A percentile compares a stretch with the other conserved stretches of the same genome.
Conservation (phyloP, 1,140 invertebrate species). For the Brachionus rotundiformis region DNA sequence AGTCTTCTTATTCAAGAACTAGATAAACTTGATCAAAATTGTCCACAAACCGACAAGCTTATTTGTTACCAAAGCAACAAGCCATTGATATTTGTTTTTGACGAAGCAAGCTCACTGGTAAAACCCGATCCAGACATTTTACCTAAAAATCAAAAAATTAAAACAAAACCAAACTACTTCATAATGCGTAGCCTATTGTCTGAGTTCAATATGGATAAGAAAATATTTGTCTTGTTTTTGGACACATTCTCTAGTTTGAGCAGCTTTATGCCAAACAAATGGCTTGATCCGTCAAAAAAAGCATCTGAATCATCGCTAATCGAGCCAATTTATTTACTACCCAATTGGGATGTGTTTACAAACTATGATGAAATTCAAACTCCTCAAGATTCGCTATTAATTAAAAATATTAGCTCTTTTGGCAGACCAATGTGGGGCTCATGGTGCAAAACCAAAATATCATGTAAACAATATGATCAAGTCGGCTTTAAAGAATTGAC, state of each 20-base stretch:
- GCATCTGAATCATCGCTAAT: not conserved
- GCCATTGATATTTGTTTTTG: conserved; percentile 22
- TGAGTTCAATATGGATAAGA: not conserved
- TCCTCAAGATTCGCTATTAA: not conserved
- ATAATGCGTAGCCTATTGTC: not conserved
- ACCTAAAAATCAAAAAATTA: not conserved
- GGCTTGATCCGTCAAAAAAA: not conserved
- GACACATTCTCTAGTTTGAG: not conserved
- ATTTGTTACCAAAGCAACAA: not conserved
- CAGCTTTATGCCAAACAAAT: not conserved
- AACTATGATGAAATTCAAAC: conserved; percentile 1
- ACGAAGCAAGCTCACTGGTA: conserved; percentile 11
- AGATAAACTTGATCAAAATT: not conserved
- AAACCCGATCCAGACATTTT: not conserved
- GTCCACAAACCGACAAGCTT: not conserved
- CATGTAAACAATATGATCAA: not conserved
- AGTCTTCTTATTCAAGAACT: not conserved
- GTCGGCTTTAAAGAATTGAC: not conserved
- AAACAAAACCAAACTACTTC: not conserved
- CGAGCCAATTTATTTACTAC: not conserved
- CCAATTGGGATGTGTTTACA: conserved; percentile 19
- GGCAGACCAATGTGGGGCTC: conserved; percentile 10
- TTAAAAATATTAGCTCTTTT: conserved; percentile 18
- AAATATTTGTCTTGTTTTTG: conserved; percentile 18
- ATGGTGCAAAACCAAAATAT: not conserved